Evolutionary conservation across 2,797 vertebrate genomes (phyloP).

Genomic region (Scomberomorus guttatus): DNA sequence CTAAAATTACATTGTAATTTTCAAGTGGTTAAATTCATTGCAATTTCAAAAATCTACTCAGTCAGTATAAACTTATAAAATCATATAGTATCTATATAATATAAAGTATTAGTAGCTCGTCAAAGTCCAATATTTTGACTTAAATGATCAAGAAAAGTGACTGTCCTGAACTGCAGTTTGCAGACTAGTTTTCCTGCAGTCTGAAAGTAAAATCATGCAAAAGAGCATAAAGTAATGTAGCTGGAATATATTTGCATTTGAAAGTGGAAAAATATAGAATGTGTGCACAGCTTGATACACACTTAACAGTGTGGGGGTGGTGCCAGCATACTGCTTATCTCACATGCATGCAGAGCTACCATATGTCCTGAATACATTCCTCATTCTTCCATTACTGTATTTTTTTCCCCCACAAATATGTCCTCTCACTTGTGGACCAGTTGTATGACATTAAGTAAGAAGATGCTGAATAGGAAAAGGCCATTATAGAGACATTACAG

Average conservation of each 20-base stretch:
- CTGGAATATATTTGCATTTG: neutral
- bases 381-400: constrained; percentile 5
- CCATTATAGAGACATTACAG: neutral
- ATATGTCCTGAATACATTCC: constrained; percentile 61
- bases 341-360: constrained; percentile 64
- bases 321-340: constrained; percentile 50
- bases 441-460: neutral
- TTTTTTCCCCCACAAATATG: neutral
- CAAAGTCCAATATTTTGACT: neutral
- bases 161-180: neutral
- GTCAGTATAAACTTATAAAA: neutral
- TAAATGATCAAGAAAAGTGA: no score
- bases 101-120: constrained; percentile 2
- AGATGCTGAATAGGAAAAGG: neutral
- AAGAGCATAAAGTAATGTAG: neutral
- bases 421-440: neutral
- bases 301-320: constrained; percentile 27
- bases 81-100: no score
- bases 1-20: no score
- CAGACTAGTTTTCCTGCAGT: no score
- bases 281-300: constrained; percentile 11
- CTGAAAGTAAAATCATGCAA: neutral
- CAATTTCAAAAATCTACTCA: neutral
- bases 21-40: neutral
- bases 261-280: constrained; percentile 31